Evolutionary conservation across 2,888 invertebrate species (phyloP).

Genomic region (Aplocera efformata): DNA sequence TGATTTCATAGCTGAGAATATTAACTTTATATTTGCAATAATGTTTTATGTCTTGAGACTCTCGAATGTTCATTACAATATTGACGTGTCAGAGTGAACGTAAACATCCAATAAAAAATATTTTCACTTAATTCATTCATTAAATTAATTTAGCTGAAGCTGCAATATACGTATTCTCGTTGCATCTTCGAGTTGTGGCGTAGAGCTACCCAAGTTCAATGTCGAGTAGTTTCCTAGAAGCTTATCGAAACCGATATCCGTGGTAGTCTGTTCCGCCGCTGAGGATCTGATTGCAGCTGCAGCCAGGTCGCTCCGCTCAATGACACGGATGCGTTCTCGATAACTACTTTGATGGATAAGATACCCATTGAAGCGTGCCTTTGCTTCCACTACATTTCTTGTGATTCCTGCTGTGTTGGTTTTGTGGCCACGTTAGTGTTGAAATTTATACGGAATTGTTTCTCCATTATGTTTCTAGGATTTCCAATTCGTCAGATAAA

Average conservation of each 20-base stretch:
- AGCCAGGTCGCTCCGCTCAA: slow-evolving; percentile 44
- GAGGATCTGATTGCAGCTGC: slow-evolving; percentile 56
- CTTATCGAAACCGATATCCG: slow-evolving; percentile 59
- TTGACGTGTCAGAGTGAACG: too few relatives aligned
- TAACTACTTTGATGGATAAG: slow-evolving; percentile 32
- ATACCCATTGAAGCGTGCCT: slow-evolving; percentile 18
- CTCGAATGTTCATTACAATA: too few relatives aligned
- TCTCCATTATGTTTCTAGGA: too few relatives aligned
- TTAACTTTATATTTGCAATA: too few relatives aligned
- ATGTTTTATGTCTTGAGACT: too few relatives aligned
- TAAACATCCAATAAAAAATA: too few relatives aligned
- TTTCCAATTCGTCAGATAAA: too few relatives aligned
- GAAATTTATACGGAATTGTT: too few relatives aligned
- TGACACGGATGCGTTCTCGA: slow-evolving; percentile 50
- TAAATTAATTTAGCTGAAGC: too few relatives aligned
- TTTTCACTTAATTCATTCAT: too few relatives aligned
- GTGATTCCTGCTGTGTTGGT: neutral
- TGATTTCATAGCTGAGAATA: too few relatives aligned
- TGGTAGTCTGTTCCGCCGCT: slow-evolving; percentile 50
- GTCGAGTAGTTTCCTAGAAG: slow-evolving; percentile 26
- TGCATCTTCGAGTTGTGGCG: slow-evolving; percentile 1
- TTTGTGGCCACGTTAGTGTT: neutral
- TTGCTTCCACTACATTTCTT: slow-evolving; percentile 5
- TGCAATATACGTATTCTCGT: too few relatives aligned
- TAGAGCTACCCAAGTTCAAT: slow-evolving; percentile 31